Base-by-base conservation (phyloP, 2,113 vertebrate species). In the Rutilus rutilus region DNA sequence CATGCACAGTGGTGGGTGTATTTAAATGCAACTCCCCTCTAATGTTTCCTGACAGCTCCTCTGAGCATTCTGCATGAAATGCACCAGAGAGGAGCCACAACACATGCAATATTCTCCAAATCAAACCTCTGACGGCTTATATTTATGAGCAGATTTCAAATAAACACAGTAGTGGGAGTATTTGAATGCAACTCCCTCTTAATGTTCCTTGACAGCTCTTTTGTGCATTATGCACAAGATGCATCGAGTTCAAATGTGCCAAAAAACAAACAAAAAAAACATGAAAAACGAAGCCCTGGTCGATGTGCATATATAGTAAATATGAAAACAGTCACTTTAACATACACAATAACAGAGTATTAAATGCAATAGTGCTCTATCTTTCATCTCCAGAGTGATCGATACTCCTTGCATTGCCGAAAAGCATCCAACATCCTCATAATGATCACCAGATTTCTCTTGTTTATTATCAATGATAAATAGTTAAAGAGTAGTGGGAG, bases 11-110 rank as follows among this genome's bases (percentile, higher is more conserved):
- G 27, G 45, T 30, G 74, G 47, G 15, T 27, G 45, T 77, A 30
- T 33, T 77, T 33, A 77, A 77, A 77, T 33, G 47, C 47, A 54
- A 42, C 69, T 42, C 36, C 36, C 21, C 67, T 71, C 69, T 54
- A 54, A 73, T 54, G 27, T 54, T 77, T 21, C 27, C 50, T 54
- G 50, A 77, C 27, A 78, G 27, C 76, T 78, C 30, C 17, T 78
- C 27, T 23, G 11, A 59, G 30, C 52, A 23, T 78, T 78, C 27
- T 39, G 76, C 76, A 78, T n/a, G 30, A 59, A 78, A 78, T 19
- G 76, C 69, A 73, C 19, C 69, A 42, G 36, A 42, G 36, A 42
- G 67, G 19, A 5, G 9, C 69, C 36, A 73, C 36, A 42, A 42
- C 23, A n/a, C 69, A 42, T 42, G 69, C 36, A 42, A 73, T 12